Evolutionary conservation across 2,888 invertebrate species (phyloP), one percentile per base, ranked within the genome.

Genomic region (Acronicta alni): DNA sequence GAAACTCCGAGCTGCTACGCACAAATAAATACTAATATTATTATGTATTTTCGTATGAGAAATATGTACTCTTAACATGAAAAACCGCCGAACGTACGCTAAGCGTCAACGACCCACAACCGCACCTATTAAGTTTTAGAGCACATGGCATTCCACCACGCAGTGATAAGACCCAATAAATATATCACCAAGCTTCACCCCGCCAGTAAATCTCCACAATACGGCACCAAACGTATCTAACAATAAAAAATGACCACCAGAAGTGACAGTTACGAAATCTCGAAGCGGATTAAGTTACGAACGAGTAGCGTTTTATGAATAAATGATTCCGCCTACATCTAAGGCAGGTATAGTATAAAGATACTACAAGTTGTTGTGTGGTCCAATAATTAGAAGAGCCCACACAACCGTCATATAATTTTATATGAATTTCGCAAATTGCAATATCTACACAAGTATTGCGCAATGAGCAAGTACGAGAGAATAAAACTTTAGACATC

Each of bases 221-320:
- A 86, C 85, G 83, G 84, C 89, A 89, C 85, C 77, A 80, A 70
- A 62, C 76, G 89, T 89, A 88, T 89, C 85, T 85, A 80, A 90
- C 86, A 88, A 91, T 91, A 92, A 92, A 92, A 89, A 91, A 90
- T 89, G 85, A 85, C 84, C 87, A 87, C 87, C 84, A 77, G 81
- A 86, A 86, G 84, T 83, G 77, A 72, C 75, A 80, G 78, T 92
- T 89, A 90, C 89, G 90, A 90, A 91, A 91, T 80, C 17, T 73
- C 7, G 62, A 67, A 49, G 18, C 41, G 55, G 56, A 23, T 10
- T 37, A 62, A 80, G 77, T 75, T 57, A 47, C 0, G n/a, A 63
- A 63, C 55, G 52, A 15, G 5, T 0, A 54, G 69, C 67, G 68
- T 48, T 48, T 41, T 32, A 0, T n/a, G 2, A 26, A 42, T 23